A percentile compares a stretch with the other conserved stretches of the same genome.
These are phyloP conservation scores for Muscicapa adusta DNA, from an alignment of 2,113 vertebrate genomes.

Conservation along the genomic window DNA sequence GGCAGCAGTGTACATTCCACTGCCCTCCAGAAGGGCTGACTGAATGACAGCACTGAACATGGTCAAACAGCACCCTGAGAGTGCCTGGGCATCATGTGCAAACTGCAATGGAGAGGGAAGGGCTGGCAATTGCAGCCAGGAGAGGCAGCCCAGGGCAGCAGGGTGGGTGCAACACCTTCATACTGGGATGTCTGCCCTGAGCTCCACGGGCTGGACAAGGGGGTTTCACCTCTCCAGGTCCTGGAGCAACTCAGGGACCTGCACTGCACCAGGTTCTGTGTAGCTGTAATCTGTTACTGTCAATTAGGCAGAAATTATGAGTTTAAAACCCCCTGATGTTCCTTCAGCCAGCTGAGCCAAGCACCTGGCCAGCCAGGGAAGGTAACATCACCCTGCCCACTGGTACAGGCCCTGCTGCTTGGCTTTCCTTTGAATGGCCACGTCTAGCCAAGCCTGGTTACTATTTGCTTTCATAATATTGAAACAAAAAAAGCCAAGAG, in stretches of 20 bases:
- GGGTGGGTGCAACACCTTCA: rapidly evolving
- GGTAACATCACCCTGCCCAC: neutral
- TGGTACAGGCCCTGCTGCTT: neutral
- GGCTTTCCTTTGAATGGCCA: neutral
- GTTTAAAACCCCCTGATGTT: neutral
- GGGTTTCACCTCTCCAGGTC: neutral
- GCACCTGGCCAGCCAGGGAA: neutral
- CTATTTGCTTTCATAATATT: neutral
- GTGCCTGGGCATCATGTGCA: neutral
- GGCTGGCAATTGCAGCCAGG: neutral
- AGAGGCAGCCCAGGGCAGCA: neutral
- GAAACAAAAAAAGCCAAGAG: neutral
- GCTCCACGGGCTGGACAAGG: rapidly evolving
- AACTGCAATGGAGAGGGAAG: neutral
- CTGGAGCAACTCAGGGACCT: rapidly evolving
- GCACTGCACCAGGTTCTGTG: neutral
- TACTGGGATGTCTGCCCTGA: rapidly evolving
- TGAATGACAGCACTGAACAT: neutral
- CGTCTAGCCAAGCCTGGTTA: neutral
- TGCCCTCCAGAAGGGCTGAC: neutral
- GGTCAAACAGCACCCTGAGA: neutral
- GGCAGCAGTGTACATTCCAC: neutral
- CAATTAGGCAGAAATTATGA: neutral
- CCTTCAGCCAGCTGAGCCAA: neutral
- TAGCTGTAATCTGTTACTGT: neutral